Base-by-base conservation (phyloP, 2,888 invertebrate species). In the Oegoconia quadripuncta region DNA sequence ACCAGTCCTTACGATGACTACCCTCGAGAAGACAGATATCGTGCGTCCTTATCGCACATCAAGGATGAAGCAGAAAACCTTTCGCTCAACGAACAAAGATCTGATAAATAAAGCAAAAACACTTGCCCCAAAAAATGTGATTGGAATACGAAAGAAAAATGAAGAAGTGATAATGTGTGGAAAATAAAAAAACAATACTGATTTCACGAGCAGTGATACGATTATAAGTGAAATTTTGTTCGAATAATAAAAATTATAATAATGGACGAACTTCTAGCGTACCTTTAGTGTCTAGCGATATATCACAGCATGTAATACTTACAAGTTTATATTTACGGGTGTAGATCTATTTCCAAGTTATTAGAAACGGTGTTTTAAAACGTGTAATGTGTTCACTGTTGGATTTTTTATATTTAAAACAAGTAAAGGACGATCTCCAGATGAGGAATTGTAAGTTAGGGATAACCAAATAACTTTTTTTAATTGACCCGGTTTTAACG, bases 61-160 rank as follows among this genome's bases (percentile, higher is more conserved):
- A 83, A 87, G 45, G 88, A 88, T 42, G 88, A 88, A 52, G 88
- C 88, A 0, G 88, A 88, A 44, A 88, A 88, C 56, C 63, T 88
- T 5, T 88, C 88, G 3, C 77, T 88, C 37, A 88, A 88, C 59
- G 86, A 86, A 57, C 84, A 86, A 53, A 79, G 87, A 74, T 79
- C 80, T 72, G 87, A 87, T 51, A 87, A 86, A 62, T 86, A 82
- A 68, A 61, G 34, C 8, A 28, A 37, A 26, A 8, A 17, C 13
- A 29, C 28, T n/a, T 30, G 7, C 26, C 26, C 20, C 4, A 20
- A 6, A 6, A 14, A 20, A 8, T 32, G 18, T 32, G n/a, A n/a
- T n/a, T 32, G 16, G 14, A 6, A 33, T 11, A 11, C 4, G 25
- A 3, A 25, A 11, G 23, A 9, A 8, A 6, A 6, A 20, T 34